These are phyloP conservation scores for Coracopsis vasa DNA, from an alignment of 2,113 vertebrate genomes.

Conservation along the genomic window DNA sequence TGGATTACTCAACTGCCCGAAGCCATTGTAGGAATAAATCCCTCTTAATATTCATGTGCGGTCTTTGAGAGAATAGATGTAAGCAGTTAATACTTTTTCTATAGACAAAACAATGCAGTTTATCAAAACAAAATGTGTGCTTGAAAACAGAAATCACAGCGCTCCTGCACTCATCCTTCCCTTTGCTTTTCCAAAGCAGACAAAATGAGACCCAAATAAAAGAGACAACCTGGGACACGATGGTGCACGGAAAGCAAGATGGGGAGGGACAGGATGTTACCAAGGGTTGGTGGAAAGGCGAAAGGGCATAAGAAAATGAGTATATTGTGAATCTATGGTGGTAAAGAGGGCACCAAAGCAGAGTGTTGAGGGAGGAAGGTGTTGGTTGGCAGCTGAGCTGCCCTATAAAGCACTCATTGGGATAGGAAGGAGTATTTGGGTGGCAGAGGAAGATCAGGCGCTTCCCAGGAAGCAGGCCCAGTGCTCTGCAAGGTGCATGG, in stretches of 20 bases:
- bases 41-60: conserved; percentile 76
- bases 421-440: not conserved
- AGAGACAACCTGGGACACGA: not conserved
- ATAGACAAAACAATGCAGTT: conserved; percentile 72
- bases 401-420: not conserved
- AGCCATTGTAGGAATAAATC: conserved; percentile 74
- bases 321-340: not conserved
- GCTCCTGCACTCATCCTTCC: not conserved
- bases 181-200: not conserved
- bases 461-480: not conserved
- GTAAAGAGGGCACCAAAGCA: not conserved
- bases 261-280: not conserved
- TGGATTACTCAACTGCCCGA: conserved; percentile 73
- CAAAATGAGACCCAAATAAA: not conserved
- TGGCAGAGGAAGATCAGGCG: not conserved
- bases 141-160: conserved; percentile 46
- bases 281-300: not conserved
- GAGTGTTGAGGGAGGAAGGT: not conserved
- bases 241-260: not conserved
- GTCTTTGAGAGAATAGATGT: conserved; percentile 78
- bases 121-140: conserved; percentile 73
- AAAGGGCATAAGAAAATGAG: not conserved
- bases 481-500: not conserved
- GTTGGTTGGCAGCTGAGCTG: not conserved
- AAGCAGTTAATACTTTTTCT: conserved; percentile 75